These are phyloP conservation scores for Oryctolagus cuniculus DNA, from an alignment of 2,113 vertebrate species.

Conservation along the genomic window mOryCun1.1 NC_091432.1:54466501-54467000, in stretches of 20 bases:
- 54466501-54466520: not conserved
- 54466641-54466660: not conserved
- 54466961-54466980: not conserved
- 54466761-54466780: rapidly evolving
- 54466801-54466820: not conserved
- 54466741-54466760: not conserved
- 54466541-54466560: not conserved
- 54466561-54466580: not conserved
- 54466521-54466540: not conserved
- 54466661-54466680: not conserved
- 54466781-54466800: not conserved
- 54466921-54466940: not conserved
- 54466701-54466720: not conserved
- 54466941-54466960: not conserved
- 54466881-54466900: not conserved
- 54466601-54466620: not conserved
- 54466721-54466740: not conserved
- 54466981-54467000: not conserved
- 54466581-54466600: not conserved
- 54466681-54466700: not conserved
- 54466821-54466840: not conserved
- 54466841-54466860: not conserved
- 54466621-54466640: not conserved
- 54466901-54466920: not conserved
- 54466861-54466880: not conserved